phyloP scores from a whole-genome alignment of 2,888 invertebrate genomes.

The Endotricha flammealis region DNA sequence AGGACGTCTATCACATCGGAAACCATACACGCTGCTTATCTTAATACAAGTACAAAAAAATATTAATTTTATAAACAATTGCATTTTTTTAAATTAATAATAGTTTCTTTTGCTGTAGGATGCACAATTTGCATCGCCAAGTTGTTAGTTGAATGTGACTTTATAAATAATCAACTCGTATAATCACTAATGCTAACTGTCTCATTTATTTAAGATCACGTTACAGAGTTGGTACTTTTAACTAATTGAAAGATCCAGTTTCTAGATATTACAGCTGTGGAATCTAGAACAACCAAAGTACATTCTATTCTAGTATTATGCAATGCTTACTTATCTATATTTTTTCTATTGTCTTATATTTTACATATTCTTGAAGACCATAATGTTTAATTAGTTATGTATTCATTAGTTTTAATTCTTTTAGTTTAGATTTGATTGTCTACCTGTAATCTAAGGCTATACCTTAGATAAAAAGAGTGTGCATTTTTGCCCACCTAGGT shows the following conservation, averaged over 20 bases:
- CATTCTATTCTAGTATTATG: too few species aligned
- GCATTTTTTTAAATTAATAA: not conserved
- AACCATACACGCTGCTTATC: constrained; percentile 22
- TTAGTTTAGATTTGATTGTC: too few species aligned
- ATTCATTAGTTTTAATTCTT: too few species aligned
- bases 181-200: not conserved
- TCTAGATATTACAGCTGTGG: too few species aligned
- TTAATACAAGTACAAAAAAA: constrained; percentile 8
- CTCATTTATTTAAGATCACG: constrained; percentile 1
- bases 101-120: not conserved
- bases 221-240: not conserved
- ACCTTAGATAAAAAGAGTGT: too few species aligned
- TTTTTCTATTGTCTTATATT: too few species aligned
- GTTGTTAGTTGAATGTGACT: not conserved
- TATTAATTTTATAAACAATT: constrained; percentile 2
- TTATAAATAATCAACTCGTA: too few species aligned
- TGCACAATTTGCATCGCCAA: not conserved
- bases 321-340: too few species aligned
- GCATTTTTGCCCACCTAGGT: too few species aligned
- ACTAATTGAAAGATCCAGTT: not conserved
- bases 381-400: too few species aligned
- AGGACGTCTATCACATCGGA: constrained; percentile 60
- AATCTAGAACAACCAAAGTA: not conserved
- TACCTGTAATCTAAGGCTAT: too few species aligned
- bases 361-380: too few species aligned